Percentiles rank a stretch among this genome's conserved stretches.
Evolutionary conservation across 2,797 vertebrate species (phyloP).

Genomic region (Megalops cyprinoides): DNA sequence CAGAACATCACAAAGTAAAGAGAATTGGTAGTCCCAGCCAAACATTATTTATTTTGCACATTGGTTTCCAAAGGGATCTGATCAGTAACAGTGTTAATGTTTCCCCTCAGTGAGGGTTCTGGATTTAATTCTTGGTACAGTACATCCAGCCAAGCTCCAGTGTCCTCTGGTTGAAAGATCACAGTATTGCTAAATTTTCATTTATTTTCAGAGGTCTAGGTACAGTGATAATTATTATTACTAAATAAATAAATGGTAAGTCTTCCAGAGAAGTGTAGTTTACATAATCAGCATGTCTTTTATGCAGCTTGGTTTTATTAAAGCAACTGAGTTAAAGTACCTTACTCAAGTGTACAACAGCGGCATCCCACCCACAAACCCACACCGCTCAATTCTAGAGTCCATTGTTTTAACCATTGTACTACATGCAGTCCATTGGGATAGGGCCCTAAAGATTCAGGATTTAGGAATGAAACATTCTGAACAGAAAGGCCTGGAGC

Average conservation of each 20-base stretch:
- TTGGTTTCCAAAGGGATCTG: background rate
- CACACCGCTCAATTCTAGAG: background rate
- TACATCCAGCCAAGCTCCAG: background rate
- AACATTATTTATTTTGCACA: background rate
- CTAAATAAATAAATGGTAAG: too few species aligned
- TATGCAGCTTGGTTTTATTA: background rate
- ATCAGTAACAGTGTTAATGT: background rate
- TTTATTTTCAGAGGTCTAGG: too few species aligned
- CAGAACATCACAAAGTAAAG: background rate
- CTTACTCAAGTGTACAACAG: background rate
- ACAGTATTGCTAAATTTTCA: too few species aligned
- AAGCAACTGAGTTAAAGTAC: background rate
- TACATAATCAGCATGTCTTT: background rate
- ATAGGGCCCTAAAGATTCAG: background rate
- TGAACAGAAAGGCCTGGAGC: background rate
- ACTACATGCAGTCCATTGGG: background rate
- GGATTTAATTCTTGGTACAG: background rate
- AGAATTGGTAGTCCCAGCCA: background rate
- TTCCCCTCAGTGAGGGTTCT: background rate
- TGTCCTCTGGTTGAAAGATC: background rate
- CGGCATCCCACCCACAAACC: background rate
- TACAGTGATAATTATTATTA: too few species aligned
- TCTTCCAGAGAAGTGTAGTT: too few species aligned
- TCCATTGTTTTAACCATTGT: background rate
- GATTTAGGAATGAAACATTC: background rate